Conservation (phyloP, 2,113 vertebrate genomes). For the Archocentrus centrarchus region DNA sequence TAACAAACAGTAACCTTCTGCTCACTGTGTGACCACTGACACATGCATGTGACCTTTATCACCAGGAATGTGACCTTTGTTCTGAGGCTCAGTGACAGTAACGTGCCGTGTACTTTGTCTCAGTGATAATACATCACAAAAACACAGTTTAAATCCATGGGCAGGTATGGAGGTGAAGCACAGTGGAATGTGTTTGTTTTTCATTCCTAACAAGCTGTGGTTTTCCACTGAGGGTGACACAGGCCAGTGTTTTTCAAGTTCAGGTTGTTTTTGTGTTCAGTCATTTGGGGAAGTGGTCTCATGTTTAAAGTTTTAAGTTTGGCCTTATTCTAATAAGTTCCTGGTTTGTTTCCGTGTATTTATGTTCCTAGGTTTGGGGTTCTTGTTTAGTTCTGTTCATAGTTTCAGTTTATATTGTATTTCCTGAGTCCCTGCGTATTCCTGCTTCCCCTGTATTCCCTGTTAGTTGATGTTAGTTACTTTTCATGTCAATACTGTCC, state of each 20-base stretch:
- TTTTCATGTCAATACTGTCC: too few species aligned
- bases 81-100: slow-evolving; percentile 19
- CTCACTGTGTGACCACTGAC: slow-evolving; percentile 49
- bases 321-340: too few species aligned
- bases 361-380: too few species aligned
- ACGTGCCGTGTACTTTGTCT: slow-evolving; percentile 11
- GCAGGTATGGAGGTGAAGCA: slow-evolving; percentile 41
- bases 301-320: too few species aligned
- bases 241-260: slow-evolving; percentile 18
- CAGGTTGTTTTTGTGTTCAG: neutral
- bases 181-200: slow-evolving; percentile 48
- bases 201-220: neutral
- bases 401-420: too few species aligned
- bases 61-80: slow-evolving; percentile 68
- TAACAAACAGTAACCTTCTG: slow-evolving; percentile 34
- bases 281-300: neutral
- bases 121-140: slow-evolving; percentile 26
- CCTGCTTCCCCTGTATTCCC: too few species aligned
- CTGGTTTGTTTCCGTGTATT: too few species aligned
- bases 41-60: slow-evolving; percentile 50
- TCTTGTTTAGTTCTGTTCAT: too few species aligned
- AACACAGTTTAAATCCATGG: neutral
- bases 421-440: too few species aligned
- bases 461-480: too few species aligned
- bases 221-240: neutral